phyloP scores from a whole-genome alignment of 2,888 invertebrate genomes.

The Tetragonula carbonaria region DNA sequence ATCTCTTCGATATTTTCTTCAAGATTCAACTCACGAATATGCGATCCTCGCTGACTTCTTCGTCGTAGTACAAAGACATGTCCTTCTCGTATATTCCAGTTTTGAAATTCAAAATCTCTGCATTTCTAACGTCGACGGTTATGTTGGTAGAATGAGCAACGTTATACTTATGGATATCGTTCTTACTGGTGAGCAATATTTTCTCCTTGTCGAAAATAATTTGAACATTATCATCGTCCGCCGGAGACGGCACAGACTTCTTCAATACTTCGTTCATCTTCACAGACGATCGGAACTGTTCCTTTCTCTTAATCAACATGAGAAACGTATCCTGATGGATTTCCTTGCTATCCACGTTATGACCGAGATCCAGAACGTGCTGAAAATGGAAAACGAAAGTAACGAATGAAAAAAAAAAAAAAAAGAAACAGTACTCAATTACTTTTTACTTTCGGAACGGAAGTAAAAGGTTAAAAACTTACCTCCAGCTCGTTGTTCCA shows the following conservation, averaged over 20 bases:
- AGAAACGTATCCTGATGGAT: constrained; percentile 65
- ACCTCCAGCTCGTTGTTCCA: constrained; percentile 77
- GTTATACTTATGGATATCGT: constrained; percentile 54
- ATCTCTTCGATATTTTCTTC: background rate
- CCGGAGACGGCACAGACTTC: background rate
- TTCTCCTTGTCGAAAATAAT: constrained; percentile 59
- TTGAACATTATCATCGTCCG: constrained; percentile 41
- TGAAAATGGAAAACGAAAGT: constrained; percentile 26
- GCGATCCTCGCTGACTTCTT: constrained; percentile 67
- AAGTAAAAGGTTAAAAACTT: constrained; percentile 43
- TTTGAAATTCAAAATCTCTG: constrained; percentile 63
- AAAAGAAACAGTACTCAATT: too few relatives aligned
- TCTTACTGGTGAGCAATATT: constrained; percentile 51
- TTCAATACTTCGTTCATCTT: constrained; percentile 3
- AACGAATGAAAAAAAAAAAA: too few relatives aligned
- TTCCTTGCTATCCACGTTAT: constrained; percentile 62
- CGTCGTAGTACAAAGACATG: constrained; percentile 69
- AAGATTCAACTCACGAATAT: constrained; percentile 72
- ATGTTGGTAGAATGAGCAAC: constrained; percentile 12
- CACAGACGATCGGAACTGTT: constrained; percentile 62
- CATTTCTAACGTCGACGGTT: constrained; percentile 35
- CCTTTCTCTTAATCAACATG: constrained; percentile 44
- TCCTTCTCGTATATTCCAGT: constrained; percentile 72
- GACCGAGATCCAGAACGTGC: constrained; percentile 72
- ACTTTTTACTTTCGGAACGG: background rate